Percentiles rank a stretch among this genome's conserved stretches.
These are phyloP conservation scores for Lonchura striata DNA, from an alignment of 2,113 vertebrate genomes.

Conservation along the genomic window DNA sequence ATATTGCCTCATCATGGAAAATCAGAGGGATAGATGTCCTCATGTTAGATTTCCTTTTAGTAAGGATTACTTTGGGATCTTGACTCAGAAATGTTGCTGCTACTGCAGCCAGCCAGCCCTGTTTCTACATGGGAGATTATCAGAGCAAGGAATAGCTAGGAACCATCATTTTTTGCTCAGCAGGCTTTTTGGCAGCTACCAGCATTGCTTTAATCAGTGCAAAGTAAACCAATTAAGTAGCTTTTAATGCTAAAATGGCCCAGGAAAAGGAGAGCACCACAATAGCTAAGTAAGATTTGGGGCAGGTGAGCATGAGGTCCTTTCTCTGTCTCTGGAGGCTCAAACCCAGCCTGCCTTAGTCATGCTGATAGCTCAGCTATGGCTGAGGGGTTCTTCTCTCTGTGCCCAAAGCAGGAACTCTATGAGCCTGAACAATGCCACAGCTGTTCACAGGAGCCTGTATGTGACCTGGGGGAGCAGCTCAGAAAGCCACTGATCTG, in stretches of 20 bases:
- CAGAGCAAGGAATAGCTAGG: background rate
- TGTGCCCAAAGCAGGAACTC: background rate
- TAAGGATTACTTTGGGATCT: background rate
- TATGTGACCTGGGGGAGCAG: background rate
- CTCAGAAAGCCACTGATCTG: background rate
- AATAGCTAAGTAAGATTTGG: background rate
- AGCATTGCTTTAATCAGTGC: background rate
- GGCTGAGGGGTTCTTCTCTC: background rate
- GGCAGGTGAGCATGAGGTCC: background rate
- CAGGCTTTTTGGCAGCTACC: background rate
- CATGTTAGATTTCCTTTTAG: background rate
- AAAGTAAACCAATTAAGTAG: background rate
- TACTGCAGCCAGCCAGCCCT: background rate
- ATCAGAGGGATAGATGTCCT: background rate
- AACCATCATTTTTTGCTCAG: background rate
- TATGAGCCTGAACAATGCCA: fast-evolving
- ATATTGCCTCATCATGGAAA: background rate
- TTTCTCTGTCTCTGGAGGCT: background rate
- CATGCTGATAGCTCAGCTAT: background rate
- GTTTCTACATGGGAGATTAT: background rate
- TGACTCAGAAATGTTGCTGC: background rate
- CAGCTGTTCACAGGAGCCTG: background rate
- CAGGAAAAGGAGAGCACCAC: background rate
- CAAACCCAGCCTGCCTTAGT: background rate
- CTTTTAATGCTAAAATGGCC: background rate